These are phyloP conservation scores for Aethes cnicana DNA, from an alignment of 2,888 invertebrate species.

Conservation along the genomic window DNA sequence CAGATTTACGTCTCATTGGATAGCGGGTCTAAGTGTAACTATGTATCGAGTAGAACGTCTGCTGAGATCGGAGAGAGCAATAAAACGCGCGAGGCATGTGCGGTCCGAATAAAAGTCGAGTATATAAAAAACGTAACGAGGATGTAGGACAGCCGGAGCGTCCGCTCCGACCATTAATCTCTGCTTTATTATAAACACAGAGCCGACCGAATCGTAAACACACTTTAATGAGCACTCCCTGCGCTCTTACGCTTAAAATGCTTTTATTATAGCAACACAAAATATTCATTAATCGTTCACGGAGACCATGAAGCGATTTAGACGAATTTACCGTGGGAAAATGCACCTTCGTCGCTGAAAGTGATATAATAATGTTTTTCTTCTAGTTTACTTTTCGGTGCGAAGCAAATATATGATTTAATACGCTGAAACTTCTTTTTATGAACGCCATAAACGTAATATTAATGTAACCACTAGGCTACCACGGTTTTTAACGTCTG, in stretches of 20 bases:
- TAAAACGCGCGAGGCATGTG: constrained; percentile 63
- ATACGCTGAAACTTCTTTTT: no score
- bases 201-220: constrained; percentile 73
- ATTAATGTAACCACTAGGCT: no score
- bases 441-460: no score
- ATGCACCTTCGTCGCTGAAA: neutral
- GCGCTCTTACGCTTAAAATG: constrained; percentile 48
- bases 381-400: no score
- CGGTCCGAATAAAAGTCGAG: constrained; percentile 64
- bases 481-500: no score
- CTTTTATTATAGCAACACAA: constrained; percentile 44
- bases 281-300: constrained; percentile 29
- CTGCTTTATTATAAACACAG: constrained; percentile 74
- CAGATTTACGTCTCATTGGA: constrained; percentile 31
- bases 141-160: constrained; percentile 56
- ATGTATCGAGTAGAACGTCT: constrained; percentile 38
- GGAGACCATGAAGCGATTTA: constrained; percentile 9
- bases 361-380: no score
- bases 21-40: constrained; percentile 39
- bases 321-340: constrained; percentile 16
- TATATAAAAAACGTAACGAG: constrained; percentile 65
- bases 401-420: no score
- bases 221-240: constrained; percentile 54
- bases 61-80: constrained; percentile 55
- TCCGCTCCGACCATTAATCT: constrained; percentile 67